A percentile compares a stretch with the other conserved stretches of the same genome.
phyloP scores from a whole-genome alignment of 2,888 invertebrate genomes.

The Ichneumoninae sp. region DNA sequence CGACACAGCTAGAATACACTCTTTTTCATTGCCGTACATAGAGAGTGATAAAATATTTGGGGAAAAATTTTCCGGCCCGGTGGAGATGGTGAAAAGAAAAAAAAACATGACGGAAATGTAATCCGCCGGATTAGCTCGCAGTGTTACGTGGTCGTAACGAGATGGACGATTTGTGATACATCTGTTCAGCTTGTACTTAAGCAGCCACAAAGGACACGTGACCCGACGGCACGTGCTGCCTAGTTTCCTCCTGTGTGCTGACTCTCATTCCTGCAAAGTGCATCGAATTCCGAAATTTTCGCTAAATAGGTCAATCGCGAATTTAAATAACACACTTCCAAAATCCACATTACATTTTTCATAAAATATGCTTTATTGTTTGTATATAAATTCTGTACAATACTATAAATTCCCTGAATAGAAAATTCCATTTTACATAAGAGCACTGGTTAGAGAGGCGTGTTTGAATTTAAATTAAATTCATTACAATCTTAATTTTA shows the following conservation, averaged over 20 bases:
- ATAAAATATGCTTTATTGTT: conserved; percentile 82
- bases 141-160: conserved; percentile 65
- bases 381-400: conserved; percentile 78
- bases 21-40: not conserved
- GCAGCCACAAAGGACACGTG: conserved; percentile 76
- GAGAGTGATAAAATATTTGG: not conserved
- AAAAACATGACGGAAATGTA: conserved; percentile 76
- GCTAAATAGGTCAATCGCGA: conserved; percentile 16
- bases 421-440: conserved; percentile 76
- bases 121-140: conserved; percentile 79
- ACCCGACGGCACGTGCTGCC: conserved; percentile 76
- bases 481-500: conserved; percentile 21
- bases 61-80: conserved; percentile 7
- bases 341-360: conserved; percentile 51
- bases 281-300: conserved; percentile 59
- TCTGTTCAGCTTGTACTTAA: conserved; percentile 73
- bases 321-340: not conserved
- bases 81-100: conserved; percentile 10
- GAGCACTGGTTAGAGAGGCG: conserved; percentile 79
- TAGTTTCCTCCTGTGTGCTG: conserved; percentile 67
- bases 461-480: conserved; percentile 45
- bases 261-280: conserved; percentile 81
- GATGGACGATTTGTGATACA: conserved; percentile 78
- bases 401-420: conserved; percentile 79
- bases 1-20: not conserved